phyloP scores from a whole-genome alignment of 1,140 invertebrate species.

The Vanessa tameamea region DNA sequence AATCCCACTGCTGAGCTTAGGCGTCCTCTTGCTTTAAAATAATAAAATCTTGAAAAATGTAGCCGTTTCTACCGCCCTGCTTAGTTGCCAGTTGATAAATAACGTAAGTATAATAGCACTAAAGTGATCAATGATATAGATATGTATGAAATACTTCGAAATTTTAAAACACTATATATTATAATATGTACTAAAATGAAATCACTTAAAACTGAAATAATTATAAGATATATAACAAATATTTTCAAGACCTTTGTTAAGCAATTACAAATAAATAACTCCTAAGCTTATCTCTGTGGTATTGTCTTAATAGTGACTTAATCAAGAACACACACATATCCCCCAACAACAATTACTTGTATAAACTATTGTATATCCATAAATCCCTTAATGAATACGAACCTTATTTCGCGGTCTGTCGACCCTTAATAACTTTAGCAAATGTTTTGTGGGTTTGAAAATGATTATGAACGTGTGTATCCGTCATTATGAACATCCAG shows the following conservation, averaged over 20 bases:
- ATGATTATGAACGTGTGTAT: slow-evolving; percentile 7
- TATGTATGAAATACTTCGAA: too few relatives aligned
- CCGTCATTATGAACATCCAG: slow-evolving; percentile 7
- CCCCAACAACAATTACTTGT: slow-evolving; percentile 20
- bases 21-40: too few relatives aligned
- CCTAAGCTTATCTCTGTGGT: too few relatives aligned
- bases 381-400: slow-evolving; percentile 27
- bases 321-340: slow-evolving; percentile 22
- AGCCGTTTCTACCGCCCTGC: too few relatives aligned
- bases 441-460: slow-evolving; percentile 22
- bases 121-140: too few relatives aligned
- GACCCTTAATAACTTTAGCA: slow-evolving; percentile 18
- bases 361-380: slow-evolving; percentile 22
- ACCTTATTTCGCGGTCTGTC: slow-evolving; percentile 30
- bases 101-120: too few relatives aligned
- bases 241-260: neutral
- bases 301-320: slow-evolving; percentile 12
- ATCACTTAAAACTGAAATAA: neutral
- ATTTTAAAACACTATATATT: neutral
- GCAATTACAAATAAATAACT: slow-evolving; percentile 4
- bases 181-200: neutral
- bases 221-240: neutral
- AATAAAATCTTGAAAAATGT: too few relatives aligned
- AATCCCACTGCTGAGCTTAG: too few relatives aligned
- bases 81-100: too few relatives aligned